These are phyloP conservation scores for Helicolenus hilgendorfi DNA, from an alignment of 2,797 vertebrate genomes.

Conservation along the genomic window DNA sequence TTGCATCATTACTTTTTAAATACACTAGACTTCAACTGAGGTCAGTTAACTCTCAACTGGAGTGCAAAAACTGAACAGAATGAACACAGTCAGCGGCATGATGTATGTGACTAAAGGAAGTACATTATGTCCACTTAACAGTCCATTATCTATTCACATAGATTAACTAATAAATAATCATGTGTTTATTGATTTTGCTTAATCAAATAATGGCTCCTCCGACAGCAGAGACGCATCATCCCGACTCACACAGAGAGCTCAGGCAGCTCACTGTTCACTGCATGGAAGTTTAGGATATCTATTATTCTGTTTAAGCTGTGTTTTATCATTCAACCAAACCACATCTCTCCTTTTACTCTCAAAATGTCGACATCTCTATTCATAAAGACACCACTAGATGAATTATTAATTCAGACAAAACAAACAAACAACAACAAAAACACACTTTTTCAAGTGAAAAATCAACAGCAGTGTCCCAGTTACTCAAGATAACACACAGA, in stretches of 20 bases:
- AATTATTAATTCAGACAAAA: neutral
- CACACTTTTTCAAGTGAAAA: neutral
- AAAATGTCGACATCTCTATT: neutral
- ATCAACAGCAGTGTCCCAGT: neutral
- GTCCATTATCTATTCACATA: constrained; percentile 35
- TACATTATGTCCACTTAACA: constrained; percentile 16
- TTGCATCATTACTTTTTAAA: constrained; percentile 39
- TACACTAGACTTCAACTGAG: constrained; percentile 1
- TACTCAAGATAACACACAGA: neutral
- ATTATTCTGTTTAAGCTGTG: neutral
- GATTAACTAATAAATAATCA: constrained; percentile 41
- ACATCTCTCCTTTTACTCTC: neutral
- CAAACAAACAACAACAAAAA: neutral
- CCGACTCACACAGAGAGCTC: neutral
- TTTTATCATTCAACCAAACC: neutral
- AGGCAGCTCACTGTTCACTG: neutral
- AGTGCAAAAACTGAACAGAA: constrained; percentile 18
- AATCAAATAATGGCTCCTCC: constrained; percentile 40
- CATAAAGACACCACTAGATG: neutral
- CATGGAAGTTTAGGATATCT: neutral
- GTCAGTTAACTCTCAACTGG: constrained; percentile 3
- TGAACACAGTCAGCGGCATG: constrained; percentile 26
- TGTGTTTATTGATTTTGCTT: constrained; percentile 50
- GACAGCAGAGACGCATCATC: constrained; percentile 1
- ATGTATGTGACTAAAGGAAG: constrained; percentile 31